Conservation (phyloP, 2,888 invertebrate species). For the Crepidodera aurea region DNA sequence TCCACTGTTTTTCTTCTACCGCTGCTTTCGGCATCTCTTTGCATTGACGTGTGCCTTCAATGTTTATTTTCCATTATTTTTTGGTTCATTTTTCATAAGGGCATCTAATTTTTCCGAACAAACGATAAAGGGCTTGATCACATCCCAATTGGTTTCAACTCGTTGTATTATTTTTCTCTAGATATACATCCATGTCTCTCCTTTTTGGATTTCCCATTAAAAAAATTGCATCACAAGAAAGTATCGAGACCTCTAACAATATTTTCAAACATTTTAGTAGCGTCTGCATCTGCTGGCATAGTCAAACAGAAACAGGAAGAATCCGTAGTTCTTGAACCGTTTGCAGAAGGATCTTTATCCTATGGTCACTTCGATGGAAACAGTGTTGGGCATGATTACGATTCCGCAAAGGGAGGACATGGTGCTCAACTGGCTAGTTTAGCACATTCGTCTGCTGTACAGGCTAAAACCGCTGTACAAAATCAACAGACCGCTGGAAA, state of each 20-base stretch:
- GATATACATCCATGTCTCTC: too few species aligned
- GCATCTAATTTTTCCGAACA: too few species aligned
- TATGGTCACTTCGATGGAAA: slow-evolving; percentile 17
- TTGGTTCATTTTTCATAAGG: too few species aligned
- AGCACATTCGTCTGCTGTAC: slow-evolving; percentile 74
- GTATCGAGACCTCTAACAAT: too few species aligned
- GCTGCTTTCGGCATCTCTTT: too few species aligned
- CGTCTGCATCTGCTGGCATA: slow-evolving; percentile 6
- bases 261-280: slow-evolving; percentile 4
- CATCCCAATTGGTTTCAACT: not conserved
- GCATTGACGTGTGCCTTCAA: too few species aligned
- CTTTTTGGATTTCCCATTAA: too few species aligned
- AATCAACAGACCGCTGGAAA: slow-evolving; percentile 76
- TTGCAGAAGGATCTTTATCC: slow-evolving; percentile 19
- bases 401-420: slow-evolving; percentile 43
- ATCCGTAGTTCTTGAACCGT: slow-evolving; percentile 22
- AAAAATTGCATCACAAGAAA: too few species aligned
- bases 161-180: too few species aligned
- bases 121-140: not conserved
- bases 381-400: slow-evolving; percentile 9
- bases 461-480: slow-evolving; percentile 72
- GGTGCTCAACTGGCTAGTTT: slow-evolving; percentile 73
- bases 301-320: slow-evolving; percentile 13
- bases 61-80: too few species aligned
- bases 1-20: too few species aligned